Evolutionary conservation across 35 echinoderm and acorn worm species (phyloP).

Genomic region (Ptychodera flava): DNA sequence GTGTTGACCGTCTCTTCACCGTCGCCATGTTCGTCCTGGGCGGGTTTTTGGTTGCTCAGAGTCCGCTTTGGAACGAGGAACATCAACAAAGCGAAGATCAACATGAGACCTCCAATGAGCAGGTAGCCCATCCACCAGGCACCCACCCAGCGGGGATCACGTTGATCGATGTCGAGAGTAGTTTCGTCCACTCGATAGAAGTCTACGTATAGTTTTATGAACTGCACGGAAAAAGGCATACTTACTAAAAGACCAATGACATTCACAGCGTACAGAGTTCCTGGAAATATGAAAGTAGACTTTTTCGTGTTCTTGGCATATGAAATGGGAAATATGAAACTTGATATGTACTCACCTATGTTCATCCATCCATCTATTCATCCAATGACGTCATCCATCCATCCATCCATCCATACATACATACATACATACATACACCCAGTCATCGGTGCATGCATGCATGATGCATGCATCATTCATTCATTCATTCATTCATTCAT

Average conservation of each 20-base stretch:
- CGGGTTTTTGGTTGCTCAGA: not conserved
- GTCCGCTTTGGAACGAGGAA: not conserved
- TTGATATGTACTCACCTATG: no score
- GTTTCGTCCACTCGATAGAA: conserved; percentile 26
- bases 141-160: conserved; percentile 25
- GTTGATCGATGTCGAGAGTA: conserved; percentile 12
- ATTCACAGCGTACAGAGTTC: not conserved
- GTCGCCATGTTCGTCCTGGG: not conserved
- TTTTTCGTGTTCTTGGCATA: not conserved
- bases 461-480: no score
- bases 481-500: no score
- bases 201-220: not conserved
- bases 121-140: conserved; percentile 34
- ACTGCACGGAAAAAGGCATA: not conserved
- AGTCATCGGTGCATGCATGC: no score
- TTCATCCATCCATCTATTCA: no score
- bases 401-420: no score
- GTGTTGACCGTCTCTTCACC: not conserved
- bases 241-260: not conserved
- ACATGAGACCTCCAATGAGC: not conserved
- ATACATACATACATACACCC: no score
- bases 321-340: not conserved
- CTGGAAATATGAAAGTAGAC: not conserved
- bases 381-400: no score
- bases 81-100: not conserved